These are phyloP conservation scores for Aphidius colemani DNA, from an alignment of 2,888 invertebrate genomes.

Conservation along the genomic window DNA sequence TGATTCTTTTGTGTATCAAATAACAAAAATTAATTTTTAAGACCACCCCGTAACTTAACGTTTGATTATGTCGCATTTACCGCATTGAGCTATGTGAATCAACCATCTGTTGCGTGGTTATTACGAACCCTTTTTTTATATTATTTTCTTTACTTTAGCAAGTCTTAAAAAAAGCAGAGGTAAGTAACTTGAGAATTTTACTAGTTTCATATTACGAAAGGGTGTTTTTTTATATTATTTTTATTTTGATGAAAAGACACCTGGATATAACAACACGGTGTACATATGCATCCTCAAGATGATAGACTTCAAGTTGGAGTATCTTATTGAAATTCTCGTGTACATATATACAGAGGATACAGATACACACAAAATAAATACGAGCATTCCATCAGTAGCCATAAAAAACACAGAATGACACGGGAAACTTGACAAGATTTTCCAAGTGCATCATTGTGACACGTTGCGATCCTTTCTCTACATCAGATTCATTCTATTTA, in stretches of 20 bases:
- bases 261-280: not conserved
- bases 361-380: constrained; percentile 31
- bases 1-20: not conserved
- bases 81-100: constrained; percentile 33
- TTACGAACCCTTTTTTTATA: constrained; percentile 25
- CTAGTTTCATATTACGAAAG: constrained; percentile 33
- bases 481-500: constrained; percentile 16
- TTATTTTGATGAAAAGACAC: constrained; percentile 4
- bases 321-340: constrained; percentile 17
- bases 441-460: constrained; percentile 25
- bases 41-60: constrained; percentile 18
- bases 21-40: constrained; percentile 16
- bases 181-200: constrained; percentile 34
- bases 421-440: constrained; percentile 34
- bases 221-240: constrained; percentile 24
- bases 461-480: constrained; percentile 9
- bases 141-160: not conserved
- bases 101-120: constrained; percentile 37
- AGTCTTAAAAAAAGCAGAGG: constrained; percentile 16
- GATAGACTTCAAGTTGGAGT: not conserved
- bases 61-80: constrained; percentile 7
- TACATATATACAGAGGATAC: constrained; percentile 33
- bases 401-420: constrained; percentile 37
- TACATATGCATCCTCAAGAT: constrained; percentile 1
- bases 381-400: constrained; percentile 35